A percentile compares a stretch with the other conserved stretches of the same genome.
These are phyloP conservation scores for Tethya wilhelma DNA, from an alignment of 37 sponge, comb jelly and placozoan species.

Conservation along the genomic window DNA sequence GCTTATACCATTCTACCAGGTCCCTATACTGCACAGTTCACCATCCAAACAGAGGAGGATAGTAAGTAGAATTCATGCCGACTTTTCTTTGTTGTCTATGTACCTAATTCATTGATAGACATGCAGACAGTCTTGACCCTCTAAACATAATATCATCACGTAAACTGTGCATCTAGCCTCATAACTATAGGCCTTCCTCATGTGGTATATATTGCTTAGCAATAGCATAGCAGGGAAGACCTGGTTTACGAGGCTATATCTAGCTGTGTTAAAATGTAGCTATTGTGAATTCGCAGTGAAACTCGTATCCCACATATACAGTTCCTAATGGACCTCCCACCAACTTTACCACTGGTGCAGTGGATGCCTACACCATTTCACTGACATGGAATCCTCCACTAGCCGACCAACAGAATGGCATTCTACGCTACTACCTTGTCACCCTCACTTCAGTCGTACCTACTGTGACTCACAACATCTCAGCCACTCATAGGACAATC, in stretches of 20 bases:
- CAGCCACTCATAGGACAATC: background rate
- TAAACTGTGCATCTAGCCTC: no score
- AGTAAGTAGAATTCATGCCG: no score
- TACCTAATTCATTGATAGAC: no score
- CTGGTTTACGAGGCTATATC: no score
- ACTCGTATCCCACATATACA: background rate
- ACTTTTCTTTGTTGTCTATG: no score
- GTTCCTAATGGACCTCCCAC: slow-evolving; percentile 20
- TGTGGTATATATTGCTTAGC: no score
- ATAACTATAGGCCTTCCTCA: no score
- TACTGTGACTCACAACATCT: slow-evolving; percentile 4
- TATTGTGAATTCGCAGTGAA: no score
- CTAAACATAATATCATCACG: no score
- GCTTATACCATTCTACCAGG: slow-evolving; percentile 46
- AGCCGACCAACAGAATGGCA: slow-evolving; percentile 29
- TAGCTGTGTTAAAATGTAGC: no score
- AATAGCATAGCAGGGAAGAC: no score
- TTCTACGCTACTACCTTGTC: slow-evolving; percentile 21
- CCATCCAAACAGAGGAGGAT: slow-evolving; percentile 29
- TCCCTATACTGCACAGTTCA: slow-evolving; percentile 31
- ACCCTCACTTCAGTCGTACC: background rate
- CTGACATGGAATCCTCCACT: slow-evolving; percentile 35
- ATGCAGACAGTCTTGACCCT: no score
- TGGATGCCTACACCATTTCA: background rate
- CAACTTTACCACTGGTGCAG: background rate